These are phyloP conservation scores for Clarias platycephalus DNA, from an alignment of 2,797 vertebrate species.

Conservation along the genomic window DNA sequence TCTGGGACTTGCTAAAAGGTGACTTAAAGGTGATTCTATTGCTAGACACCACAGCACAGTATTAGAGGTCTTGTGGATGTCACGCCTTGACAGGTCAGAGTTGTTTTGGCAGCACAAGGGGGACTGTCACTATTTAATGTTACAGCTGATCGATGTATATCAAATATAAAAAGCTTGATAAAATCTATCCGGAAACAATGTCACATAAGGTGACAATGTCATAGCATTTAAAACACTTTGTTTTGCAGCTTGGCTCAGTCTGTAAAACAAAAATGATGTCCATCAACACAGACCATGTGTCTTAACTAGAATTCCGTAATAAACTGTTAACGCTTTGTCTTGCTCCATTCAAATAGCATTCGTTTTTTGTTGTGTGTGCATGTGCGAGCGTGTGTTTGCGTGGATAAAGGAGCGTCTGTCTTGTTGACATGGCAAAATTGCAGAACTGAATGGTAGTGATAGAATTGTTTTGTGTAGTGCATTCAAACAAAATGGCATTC, in stretches of 20 bases:
- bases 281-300: slow-evolving; percentile 7
- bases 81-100: no score
- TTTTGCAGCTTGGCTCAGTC: background rate
- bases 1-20: no score
- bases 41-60: no score
- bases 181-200: background rate
- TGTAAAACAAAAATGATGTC: background rate
- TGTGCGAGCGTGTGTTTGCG: background rate
- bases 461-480: background rate
- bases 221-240: background rate
- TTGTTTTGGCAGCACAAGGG: no score
- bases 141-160: background rate
- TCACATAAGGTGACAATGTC: background rate
- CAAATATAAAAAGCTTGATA: background rate
- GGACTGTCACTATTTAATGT: background rate
- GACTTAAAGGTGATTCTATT: no score
- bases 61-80: no score
- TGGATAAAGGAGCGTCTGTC: slow-evolving; percentile 19
- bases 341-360: background rate
- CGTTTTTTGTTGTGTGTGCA: background rate
- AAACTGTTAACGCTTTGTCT: slow-evolving; percentile 18
- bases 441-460: slow-evolving; percentile 7
- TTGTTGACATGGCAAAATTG: slow-evolving; percentile 11
- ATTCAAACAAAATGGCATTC: slow-evolving; percentile 5
- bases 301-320: slow-evolving; percentile 22